These are phyloP conservation scores for Edolisoma coerulescens DNA, from an alignment of 2,113 vertebrate genomes.

Conservation along the genomic window DNA sequence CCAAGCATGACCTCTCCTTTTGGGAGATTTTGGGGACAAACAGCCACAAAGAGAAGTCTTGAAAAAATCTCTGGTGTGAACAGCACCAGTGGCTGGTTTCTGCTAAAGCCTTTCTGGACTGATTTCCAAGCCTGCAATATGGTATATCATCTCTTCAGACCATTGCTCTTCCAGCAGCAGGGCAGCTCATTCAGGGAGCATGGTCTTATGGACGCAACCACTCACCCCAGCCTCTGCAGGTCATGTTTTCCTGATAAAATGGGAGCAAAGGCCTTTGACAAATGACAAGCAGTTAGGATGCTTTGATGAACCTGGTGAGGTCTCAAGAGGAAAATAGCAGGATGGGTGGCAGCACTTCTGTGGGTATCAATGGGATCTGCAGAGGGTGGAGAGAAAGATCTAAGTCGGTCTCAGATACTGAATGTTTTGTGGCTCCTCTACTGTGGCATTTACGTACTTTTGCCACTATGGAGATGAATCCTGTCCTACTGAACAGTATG, in stretches of 20 bases:
- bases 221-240: not conserved
- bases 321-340: not conserved
- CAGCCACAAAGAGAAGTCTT: not conserved
- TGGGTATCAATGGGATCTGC: not conserved
- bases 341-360: not conserved
- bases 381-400: not conserved
- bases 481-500: not conserved
- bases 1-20: not conserved
- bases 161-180: not conserved
- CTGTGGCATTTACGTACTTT: not conserved
- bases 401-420: not conserved
- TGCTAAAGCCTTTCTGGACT: not conserved
- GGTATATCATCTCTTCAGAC: not conserved
- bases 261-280: not conserved
- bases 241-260: not conserved
- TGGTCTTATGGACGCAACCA: not conserved
- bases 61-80: not conserved
- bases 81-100: not conserved
- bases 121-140: not conserved
- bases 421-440: not conserved
- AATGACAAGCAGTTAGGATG: fast-evolving
- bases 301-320: not conserved
- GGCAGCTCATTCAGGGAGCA: fast-evolving
- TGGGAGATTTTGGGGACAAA: not conserved
- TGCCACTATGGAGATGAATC: not conserved